Conservation (phyloP, 2,797 vertebrate species). For the Schizopygopsis malacanthus region DNA sequence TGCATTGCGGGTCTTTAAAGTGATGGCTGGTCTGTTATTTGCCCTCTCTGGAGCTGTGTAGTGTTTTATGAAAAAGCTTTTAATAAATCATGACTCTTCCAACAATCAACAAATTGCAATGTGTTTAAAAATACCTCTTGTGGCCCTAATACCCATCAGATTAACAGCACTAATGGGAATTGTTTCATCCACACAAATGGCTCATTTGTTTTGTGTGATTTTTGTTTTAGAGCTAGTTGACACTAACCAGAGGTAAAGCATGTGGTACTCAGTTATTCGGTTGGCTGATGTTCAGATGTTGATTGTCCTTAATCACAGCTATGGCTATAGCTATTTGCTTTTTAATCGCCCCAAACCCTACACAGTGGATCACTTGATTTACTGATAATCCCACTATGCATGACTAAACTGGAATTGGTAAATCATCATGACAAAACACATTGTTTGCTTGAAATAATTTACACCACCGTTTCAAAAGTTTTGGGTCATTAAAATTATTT, state of each 20-base stretch:
- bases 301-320: conserved; percentile 55
- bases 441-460: neutral
- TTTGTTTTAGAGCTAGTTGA: conserved; percentile 64
- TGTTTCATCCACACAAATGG: conserved; percentile 69
- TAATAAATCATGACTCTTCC: conserved; percentile 57
- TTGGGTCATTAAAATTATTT: neutral
- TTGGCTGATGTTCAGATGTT: conserved; percentile 55
- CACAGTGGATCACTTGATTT: conserved; percentile 4
- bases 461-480: neutral
- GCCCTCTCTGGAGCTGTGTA: conserved; percentile 10
- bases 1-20: conserved; percentile 4
- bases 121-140: conserved; percentile 69
- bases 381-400: conserved; percentile 4
- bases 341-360: conserved; percentile 19
- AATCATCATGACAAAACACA: neutral
- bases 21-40: neutral
- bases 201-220: conserved; percentile 69
- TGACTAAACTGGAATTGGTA: neutral
- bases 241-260: conserved; percentile 68
- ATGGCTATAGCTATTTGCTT: conserved; percentile 50
- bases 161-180: conserved; percentile 74
- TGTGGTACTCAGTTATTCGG: conserved; percentile 63
- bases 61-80: conserved; percentile 57
- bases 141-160: conserved; percentile 67
- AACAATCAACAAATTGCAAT: conserved; percentile 72